These are phyloP conservation scores for Acanthurus tractus DNA, from an alignment of 2,797 vertebrate species.

Conservation along the genomic window DNA sequence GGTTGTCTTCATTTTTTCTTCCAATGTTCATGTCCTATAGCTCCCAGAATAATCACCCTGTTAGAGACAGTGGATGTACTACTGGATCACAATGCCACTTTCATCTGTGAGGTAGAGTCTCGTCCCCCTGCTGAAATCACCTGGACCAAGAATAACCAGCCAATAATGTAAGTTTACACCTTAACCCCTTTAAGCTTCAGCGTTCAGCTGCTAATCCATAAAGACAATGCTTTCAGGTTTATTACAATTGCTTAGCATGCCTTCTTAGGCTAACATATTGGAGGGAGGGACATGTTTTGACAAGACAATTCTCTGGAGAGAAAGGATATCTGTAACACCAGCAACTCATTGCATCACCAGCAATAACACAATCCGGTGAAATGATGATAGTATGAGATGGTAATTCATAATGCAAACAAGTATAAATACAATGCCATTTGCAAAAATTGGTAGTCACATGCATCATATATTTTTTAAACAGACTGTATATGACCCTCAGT, in stretches of 20 bases:
- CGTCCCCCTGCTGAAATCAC: conserved; percentile 91
- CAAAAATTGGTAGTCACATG: background rate
- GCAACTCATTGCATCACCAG: background rate
- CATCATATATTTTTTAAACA: background rate
- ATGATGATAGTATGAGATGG: background rate
- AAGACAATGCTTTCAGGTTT: too few species aligned
- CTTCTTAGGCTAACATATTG: too few species aligned
- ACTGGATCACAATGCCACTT: conserved; percentile 94
- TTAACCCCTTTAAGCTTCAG: background rate
- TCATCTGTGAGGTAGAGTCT: conserved; percentile 96
- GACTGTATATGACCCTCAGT: background rate
- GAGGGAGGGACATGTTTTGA: too few species aligned
- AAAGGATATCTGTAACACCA: background rate
- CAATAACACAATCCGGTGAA: background rate
- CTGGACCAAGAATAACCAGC: conserved; percentile 96
- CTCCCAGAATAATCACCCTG: conserved; percentile 92
- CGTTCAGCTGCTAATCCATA: background rate
- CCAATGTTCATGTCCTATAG: conserved; percentile 69
- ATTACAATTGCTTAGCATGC: too few species aligned
- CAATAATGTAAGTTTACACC: conserved; percentile 89
- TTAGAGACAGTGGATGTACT: conserved; percentile 93
- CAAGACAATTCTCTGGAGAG: too few species aligned
- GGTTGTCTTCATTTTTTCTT: background rate
- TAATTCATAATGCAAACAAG: background rate
- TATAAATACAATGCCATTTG: background rate